Evolutionary conservation across 2,113 vertebrate species (phyloP).

Genomic region (Rhodinocichla rosea): DNA sequence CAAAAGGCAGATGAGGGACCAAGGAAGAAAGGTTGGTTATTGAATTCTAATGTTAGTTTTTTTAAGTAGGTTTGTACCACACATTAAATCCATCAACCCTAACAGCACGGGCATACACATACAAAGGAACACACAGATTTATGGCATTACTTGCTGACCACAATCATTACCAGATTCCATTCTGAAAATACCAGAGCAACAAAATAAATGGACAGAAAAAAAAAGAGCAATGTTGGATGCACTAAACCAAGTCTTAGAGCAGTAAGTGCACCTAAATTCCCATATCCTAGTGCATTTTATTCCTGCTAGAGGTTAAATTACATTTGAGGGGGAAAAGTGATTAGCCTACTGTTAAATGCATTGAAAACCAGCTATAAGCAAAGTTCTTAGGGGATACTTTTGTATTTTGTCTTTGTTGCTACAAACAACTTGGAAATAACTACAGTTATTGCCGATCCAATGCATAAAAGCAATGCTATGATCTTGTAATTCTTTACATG

Average conservation of each 20-base stretch:
- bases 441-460: neutral
- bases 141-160: neutral
- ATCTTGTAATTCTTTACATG: neutral
- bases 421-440: neutral
- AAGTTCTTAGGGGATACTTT: neutral
- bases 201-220: neutral
- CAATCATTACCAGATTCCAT: neutral
- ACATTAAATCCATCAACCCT: neutral
- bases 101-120: neutral
- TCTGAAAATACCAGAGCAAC: neutral
- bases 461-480: neutral
- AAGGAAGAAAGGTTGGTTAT: neutral
- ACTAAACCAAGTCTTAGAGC: neutral
- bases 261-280: neutral
- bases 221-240: neutral
- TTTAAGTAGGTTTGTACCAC: neutral
- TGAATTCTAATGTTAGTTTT: neutral
- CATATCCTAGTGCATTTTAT: neutral
- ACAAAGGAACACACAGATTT: neutral
- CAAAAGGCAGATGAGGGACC: neutral
- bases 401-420: neutral
- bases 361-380: neutral
- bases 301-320: neutral
- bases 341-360: neutral
- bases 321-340: fast-evolving